Evolutionary conservation across 2,113 vertebrate species (phyloP), one percentile per base, ranked within the genome.

Genomic region (Eclectus roratus): DNA sequence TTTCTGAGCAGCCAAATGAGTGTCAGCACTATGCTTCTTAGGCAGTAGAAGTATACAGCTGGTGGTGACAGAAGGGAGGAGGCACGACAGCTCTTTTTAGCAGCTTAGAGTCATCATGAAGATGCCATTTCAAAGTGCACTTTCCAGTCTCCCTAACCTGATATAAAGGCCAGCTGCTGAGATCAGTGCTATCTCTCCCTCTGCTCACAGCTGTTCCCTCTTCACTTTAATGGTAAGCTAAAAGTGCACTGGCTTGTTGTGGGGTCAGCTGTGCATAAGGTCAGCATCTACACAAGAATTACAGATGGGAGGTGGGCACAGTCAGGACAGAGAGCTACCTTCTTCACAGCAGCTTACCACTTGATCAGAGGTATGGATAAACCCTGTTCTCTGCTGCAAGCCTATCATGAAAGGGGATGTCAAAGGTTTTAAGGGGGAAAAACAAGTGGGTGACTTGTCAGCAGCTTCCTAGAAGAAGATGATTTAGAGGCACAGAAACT

Each of bases 401-500:
- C 18, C 43, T 70, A 41, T 27, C 28, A 28, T 23, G 33, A 79
- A 92, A 80, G 18, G 39, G 29, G 44, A 65, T 15, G 53, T 25
- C 49, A 8, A 65, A 7, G 1, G 39, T 80, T 91, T 69, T 27
- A 60, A 69, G 29, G 39, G 37, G 21, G 23, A 28, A 88, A 53
- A 81, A 39, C 21, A 89, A 76, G 35, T 5, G 4, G 39, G 37
- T 80, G 66, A 81, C 56, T 69, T 82, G 78, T 69, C 66, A 95
- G 81, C 44, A 76, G 78, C 63, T 94, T 79, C 68, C 25, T 46
- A 65, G 72, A 92, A 77, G 35, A 81, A 46, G 63, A 63, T 21
- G 25, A 81, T 31, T 84, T 47, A 85, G 73, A 95, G 71, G 37
- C 81, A 91, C 58, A 80, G 73, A 95, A 94, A 89, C 52, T 35